These are phyloP conservation scores for Elaphurus davidianus DNA, from an alignment of 2,113 vertebrate species.

Conservation along the genomic window DNA sequence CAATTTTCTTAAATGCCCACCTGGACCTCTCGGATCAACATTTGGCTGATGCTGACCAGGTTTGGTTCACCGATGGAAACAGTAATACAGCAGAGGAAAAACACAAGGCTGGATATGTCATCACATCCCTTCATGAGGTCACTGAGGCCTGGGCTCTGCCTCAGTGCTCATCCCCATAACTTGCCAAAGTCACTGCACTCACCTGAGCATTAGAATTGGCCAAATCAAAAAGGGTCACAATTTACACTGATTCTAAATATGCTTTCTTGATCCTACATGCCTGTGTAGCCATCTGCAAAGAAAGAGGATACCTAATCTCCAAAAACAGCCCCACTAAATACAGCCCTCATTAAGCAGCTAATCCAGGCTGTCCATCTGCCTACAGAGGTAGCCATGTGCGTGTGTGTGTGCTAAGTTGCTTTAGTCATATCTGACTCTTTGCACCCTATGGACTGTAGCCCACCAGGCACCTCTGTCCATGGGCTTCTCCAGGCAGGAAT, in stretches of 20 bases:
- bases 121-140: neutral
- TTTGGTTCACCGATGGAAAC: neutral
- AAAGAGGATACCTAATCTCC: neutral
- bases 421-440: neutral
- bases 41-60: neutral
- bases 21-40: neutral
- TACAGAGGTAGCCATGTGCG: neutral
- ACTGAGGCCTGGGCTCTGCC: neutral
- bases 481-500: neutral
- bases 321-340: neutral
- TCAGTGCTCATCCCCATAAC: neutral
- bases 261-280: neutral
- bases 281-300: neutral
- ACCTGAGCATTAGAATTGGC: neutral
- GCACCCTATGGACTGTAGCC: neutral
- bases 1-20: neutral
- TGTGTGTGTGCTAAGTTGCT: fast-evolving
- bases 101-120: neutral
- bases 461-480: neutral
- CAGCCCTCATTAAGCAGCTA: neutral
- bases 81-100: neutral
- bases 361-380: neutral
- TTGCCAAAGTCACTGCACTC: neutral
- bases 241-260: neutral
- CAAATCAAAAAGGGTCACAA: neutral